Evolutionary conservation across 2,797 vertebrate species (phyloP).

Genomic region (Hippoglossus hippoglossus): DNA sequence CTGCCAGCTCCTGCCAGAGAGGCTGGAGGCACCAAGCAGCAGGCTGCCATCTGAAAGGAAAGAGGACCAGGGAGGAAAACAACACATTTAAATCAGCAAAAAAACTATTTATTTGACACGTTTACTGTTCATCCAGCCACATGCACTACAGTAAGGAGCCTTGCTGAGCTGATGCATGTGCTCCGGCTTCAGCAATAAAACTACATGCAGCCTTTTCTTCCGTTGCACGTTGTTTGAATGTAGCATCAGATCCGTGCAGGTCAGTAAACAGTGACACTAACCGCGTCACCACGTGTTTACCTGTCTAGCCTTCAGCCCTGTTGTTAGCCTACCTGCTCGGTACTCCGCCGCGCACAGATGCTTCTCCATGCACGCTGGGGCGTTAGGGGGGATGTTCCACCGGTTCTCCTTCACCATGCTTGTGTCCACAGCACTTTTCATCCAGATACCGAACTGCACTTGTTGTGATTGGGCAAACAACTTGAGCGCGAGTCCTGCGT

Average conservation of each 20-base stretch:
- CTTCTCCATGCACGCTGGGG: slow-evolving; percentile 95
- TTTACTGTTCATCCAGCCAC: too few species aligned
- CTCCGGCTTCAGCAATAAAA: too few species aligned
- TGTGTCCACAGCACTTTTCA: slow-evolving; percentile 69
- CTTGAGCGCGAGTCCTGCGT: background rate
- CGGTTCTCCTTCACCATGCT: slow-evolving; percentile 85
- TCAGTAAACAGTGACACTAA: background rate
- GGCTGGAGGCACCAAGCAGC: slow-evolving; percentile 91
- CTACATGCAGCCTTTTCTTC: too few species aligned
- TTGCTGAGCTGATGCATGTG: too few species aligned
- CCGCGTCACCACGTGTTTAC: slow-evolving; percentile 46
- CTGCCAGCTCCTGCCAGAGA: slow-evolving; percentile 92
- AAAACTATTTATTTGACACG: too few species aligned
- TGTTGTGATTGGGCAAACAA: background rate
- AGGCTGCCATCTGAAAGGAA: slow-evolving; percentile 87
- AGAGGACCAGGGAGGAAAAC: background rate
- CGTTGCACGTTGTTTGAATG: background rate
- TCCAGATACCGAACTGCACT: slow-evolving; percentile 26
- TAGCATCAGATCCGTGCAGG: background rate
- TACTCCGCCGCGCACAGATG: slow-evolving; percentile 90
- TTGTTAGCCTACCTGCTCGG: slow-evolving; percentile 79
- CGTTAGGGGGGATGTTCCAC: slow-evolving; percentile 92
- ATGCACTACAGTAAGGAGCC: too few species aligned
- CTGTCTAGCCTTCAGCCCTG: background rate
- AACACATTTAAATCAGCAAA: background rate